phyloP scores from a whole-genome alignment of 2,888 invertebrate species.

The Chorisops tibialis region DNA sequence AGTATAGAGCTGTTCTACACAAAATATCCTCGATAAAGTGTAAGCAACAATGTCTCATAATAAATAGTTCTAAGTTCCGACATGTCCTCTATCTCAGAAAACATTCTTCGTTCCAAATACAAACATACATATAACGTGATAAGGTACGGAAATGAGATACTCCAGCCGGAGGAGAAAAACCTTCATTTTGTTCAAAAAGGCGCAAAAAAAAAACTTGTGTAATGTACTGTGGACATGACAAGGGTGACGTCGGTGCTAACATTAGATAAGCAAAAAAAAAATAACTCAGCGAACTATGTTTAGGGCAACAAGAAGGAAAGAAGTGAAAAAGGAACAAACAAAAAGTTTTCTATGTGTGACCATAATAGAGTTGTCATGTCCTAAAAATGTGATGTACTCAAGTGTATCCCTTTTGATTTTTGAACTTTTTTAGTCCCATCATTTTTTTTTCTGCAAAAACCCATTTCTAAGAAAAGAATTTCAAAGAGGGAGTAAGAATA shows the following conservation, averaged over 20 bases:
- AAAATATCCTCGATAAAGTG: too few species aligned
- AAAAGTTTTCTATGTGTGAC: conserved; percentile 4
- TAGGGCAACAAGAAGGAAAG: background rate
- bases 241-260: conserved; percentile 10
- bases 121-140: background rate
- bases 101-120: background rate
- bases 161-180: conserved; percentile 7
- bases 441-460: too few species aligned
- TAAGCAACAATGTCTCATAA: too few species aligned
- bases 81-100: too few species aligned
- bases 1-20: too few species aligned
- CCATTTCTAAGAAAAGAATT: too few species aligned
- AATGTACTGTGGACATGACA: background rate
- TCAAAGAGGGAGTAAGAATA: too few species aligned
- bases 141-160: conserved; percentile 24
- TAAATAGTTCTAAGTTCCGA: too few species aligned
- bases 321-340: conserved; percentile 5
- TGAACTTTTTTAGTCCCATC: too few species aligned
- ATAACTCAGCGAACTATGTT: background rate
- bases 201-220: too few species aligned
- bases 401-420: too few species aligned
- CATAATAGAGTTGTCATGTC: conserved; percentile 25
- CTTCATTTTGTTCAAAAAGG: background rate
- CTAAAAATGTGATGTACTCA: too few species aligned
- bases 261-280: conserved; percentile 7